Base-by-base conservation (phyloP, 2,113 vertebrate species). In the Empidonax traillii region DNA sequence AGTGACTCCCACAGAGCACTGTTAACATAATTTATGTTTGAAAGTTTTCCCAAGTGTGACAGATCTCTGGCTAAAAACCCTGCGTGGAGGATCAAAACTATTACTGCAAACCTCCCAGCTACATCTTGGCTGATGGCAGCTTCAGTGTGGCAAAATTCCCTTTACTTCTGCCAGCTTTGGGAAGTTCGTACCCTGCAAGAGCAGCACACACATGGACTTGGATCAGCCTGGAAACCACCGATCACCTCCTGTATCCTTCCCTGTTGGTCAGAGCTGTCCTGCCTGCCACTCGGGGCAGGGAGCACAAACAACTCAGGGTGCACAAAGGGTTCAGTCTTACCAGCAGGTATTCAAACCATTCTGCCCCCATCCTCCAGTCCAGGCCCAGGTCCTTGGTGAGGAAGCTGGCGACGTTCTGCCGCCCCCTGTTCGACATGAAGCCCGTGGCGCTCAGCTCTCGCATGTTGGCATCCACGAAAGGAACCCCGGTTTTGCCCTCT, bases 401-500 rank as follows among this genome's bases (percentile, higher is more conserved):
- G 82, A 99, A 99, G 94, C 98, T 98, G 69, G 98, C 98, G 0
- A 98, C 98, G 4, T 98, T 99, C 91, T 99, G 98, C 18, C 98
- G 94, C 80, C 98, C 98, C 91, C 98, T 97, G 97, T 98, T 99
- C 49, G 98, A 98, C 98, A 98, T 98, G 91, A 99, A 99, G 66
- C 98, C 98, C 0, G 98, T 98, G 22, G 96, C 92, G 1, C 97
- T 97, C 92, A 98, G 77, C 96, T 99, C 98, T 77, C 98, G 96
- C 98, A 99, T 98, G 96, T 98, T 99, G 65, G 98, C 98, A 2
- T 99, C 98, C 14, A 99, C 98, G 35, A 99, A 99, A 27, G 98
- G 98, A 56, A 99, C 97, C 5, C 98, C 98, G 1, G 98, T 99
- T 33, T 47, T 96, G n/a, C 98, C 98, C 85, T 98, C 98, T 98